Percentiles rank a stretch among this genome's conserved stretches.
Conservation (phyloP, 1,140 invertebrate genomes). For the Diuraphis noxia region DNA sequence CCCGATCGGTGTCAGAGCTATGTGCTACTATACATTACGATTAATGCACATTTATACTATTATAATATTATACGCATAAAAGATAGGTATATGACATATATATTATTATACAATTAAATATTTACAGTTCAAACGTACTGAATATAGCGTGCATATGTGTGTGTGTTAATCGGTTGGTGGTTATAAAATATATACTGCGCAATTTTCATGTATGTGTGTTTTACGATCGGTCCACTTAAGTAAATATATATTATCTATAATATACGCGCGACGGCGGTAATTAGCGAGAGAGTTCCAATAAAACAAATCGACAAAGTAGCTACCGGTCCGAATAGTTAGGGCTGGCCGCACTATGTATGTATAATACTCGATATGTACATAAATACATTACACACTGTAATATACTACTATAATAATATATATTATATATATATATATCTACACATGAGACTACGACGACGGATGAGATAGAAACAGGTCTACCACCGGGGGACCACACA, state of each 20-base stretch:
- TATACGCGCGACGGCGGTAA: background rate
- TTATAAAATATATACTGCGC: background rate
- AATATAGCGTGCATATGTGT: background rate
- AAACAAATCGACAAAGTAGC: slow-evolving; percentile 28
- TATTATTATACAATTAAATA: slow-evolving; percentile 1
- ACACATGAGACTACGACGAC: background rate
- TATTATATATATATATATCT: background rate
- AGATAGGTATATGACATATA: background rate
- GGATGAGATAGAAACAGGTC: slow-evolving; percentile 40
- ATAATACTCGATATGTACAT: background rate
- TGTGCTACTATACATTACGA: background rate
- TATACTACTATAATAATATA: background rate
- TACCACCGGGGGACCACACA: slow-evolving; percentile 50
- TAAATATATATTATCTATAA: background rate
- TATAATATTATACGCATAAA: background rate
- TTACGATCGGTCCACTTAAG: slow-evolving; percentile 25
- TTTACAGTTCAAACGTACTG: background rate
- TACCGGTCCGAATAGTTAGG: slow-evolving; percentile 32
- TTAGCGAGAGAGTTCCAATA: slow-evolving; percentile 47
- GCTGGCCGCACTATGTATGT: background rate
- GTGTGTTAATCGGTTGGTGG: background rate
- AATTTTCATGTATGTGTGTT: background rate
- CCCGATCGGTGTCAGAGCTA: background rate
- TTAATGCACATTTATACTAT: background rate
- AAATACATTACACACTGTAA: background rate